Base-by-base conservation (phyloP, 1,140 invertebrate species). In the Xylocopa sonorina region DNA sequence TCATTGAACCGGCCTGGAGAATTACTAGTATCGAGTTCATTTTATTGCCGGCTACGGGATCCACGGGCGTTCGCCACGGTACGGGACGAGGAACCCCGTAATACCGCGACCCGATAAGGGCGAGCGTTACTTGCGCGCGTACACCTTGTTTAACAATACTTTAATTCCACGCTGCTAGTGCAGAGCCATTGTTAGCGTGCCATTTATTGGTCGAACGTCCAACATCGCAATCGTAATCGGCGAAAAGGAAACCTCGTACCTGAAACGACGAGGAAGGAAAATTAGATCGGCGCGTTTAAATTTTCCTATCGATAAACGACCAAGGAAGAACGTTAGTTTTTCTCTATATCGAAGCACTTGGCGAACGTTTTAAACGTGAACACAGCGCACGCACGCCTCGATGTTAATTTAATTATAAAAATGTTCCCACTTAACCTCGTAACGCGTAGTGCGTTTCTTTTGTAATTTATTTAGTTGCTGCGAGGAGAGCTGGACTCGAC, bases 241-340 rank as follows among this genome's bases (percentile, higher is more conserved):
- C 57, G 6, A 14, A 27, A 2, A 60, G 38, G 43, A 27, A 27
- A 21, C 58, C 29, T 46, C 48, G 32, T 34, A 16, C n/a, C 34
- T n/a, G 16, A 10, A 53, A 38, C 21, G 34, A 43, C 43, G 32
- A 38, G 21, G 57, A 34, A n/a, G 29, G 16, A 16, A 53, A 72
- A 78, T 64, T 64, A 46, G 64, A 78, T 27, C 66, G 75, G 87
- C 78, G 84, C 86, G 81, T 82, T 84, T 85, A 85, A 87, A 84
- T 78, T 57, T 53, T 46, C 63, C n/a, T 32, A 58, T 21, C 38
- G 38, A 63, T 34, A 34, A 58, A 55, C 12, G 32, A 10, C 3
- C 32, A 7, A 21, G 41, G 18, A 27, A 14, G 27, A n/a, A 5
- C 48, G 12, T 46, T 34, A 18, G 18, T 18, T 46, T n/a, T 14